Evolutionary conservation across 2,113 vertebrate species (phyloP).

Genomic region (Elaphurus davidianus): DNA sequence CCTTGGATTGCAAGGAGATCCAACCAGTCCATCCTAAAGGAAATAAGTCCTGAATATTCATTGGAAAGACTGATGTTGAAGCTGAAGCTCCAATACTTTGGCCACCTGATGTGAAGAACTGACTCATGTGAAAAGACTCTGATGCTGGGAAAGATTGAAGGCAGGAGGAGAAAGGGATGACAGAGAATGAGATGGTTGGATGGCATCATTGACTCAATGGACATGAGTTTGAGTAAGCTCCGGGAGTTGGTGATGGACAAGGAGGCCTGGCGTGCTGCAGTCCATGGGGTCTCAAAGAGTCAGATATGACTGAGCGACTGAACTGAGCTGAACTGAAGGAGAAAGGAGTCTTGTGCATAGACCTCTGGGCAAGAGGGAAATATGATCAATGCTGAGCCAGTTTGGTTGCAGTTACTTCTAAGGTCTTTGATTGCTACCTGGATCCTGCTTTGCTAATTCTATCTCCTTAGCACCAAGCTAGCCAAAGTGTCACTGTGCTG

Average conservation of each 20-base stretch:
- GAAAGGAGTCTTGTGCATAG: neutral
- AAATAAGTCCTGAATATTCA: neutral
- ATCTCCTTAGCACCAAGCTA: neutral
- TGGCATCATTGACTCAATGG: neutral
- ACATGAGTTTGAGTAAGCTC: neutral
- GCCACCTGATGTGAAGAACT: neutral
- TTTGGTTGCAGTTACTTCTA: neutral
- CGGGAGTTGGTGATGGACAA: accelerated
- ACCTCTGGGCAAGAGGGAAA: neutral
- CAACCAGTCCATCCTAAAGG: neutral
- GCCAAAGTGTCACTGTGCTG: neutral
- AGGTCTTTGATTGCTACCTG: neutral
- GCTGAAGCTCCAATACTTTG: neutral
- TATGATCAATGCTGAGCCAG: neutral
- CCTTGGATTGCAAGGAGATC: neutral
- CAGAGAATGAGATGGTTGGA: neutral
- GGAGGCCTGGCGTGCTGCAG: neutral
- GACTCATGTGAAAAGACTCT: neutral
- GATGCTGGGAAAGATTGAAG: neutral
- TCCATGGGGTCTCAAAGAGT: neutral
- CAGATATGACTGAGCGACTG: neutral
- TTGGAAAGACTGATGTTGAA: neutral
- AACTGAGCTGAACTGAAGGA: neutral
- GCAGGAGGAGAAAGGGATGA: neutral
- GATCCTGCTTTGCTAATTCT: neutral